These are phyloP conservation scores for Charadrius vociferus DNA, from an alignment of 2,113 vertebrate genomes.

Conservation along the genomic window DNA sequence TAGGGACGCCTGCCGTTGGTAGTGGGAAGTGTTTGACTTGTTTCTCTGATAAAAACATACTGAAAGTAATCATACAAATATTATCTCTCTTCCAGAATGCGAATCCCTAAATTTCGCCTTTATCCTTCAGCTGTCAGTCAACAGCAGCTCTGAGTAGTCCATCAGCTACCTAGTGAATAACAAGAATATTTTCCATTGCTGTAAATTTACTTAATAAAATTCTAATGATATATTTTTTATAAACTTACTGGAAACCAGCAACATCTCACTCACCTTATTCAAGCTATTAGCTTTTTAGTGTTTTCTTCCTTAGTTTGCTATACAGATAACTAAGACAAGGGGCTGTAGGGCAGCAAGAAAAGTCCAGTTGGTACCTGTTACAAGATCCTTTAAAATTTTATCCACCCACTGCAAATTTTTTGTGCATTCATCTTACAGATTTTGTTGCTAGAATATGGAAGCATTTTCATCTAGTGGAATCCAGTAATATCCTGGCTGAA, in stretches of 20 bases:
- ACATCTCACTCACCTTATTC: neutral
- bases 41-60: neutral
- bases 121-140: neutral
- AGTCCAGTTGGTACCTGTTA: neutral
- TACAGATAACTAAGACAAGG: neutral
- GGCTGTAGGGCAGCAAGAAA: neutral
- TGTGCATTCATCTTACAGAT: neutral
- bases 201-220: neutral
- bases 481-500: neutral
- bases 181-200: neutral
- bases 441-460: neutral
- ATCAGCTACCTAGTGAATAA: neutral
- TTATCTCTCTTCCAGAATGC: neutral
- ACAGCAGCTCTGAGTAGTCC: neutral
- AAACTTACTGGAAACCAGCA: neutral
- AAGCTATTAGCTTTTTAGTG: neutral
- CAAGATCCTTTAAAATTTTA: neutral
- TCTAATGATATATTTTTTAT: neutral
- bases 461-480: neutral
- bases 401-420: neutral
- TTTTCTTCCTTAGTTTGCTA: neutral
- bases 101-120: neutral
- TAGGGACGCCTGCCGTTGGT: neutral
- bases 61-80: neutral
- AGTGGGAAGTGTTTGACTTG: neutral